Evolutionary conservation across 2,888 invertebrate genomes (phyloP).

Genomic region (Callinectes sapidus): DNA sequence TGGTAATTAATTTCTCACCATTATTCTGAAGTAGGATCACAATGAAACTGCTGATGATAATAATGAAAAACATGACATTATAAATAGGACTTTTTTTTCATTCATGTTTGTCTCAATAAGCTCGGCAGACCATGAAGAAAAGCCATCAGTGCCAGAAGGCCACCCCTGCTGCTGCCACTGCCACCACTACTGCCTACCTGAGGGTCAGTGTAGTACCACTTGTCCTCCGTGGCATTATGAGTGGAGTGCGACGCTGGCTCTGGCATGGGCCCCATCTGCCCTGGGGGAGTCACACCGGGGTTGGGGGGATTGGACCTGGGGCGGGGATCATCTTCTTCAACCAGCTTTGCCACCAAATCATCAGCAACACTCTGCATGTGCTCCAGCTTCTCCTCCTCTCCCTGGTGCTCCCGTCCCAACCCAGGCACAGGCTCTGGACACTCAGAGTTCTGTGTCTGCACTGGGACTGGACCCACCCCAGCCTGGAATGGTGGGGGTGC

Average conservation of each 20-base stretch:
- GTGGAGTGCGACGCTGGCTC: constrained; percentile 48
- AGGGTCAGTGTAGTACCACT: constrained; percentile 73
- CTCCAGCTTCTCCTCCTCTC: constrained; percentile 75
- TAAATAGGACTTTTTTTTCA: too few species aligned
- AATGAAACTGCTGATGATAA: too few species aligned
- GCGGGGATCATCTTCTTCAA: constrained; percentile 81
- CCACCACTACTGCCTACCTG: constrained; percentile 71
- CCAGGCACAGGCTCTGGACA: constrained; percentile 29
- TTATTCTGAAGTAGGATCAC: too few species aligned
- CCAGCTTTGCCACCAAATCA: constrained; percentile 85
- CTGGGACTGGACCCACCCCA: constrained; percentile 27
- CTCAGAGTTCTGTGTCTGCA: neutral
- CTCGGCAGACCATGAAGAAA: too few species aligned
- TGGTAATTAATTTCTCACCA: too few species aligned
- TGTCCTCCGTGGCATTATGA: constrained; percentile 57
- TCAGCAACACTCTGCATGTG: constrained; percentile 80
- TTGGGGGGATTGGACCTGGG: constrained; percentile 43
- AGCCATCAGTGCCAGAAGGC: neutral
- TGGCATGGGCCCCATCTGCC: constrained; percentile 37
- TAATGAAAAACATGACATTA: too few species aligned
- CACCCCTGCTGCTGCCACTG: too few species aligned
- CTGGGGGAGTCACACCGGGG: constrained; percentile 38
- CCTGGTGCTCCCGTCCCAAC: constrained; percentile 49
- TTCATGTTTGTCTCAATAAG: too few species aligned
- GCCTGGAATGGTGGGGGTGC: constrained; percentile 39